Evolutionary conservation across 2,797 vertebrate genomes (phyloP).

Genomic region (Pteronotus mesoamericanus): DNA sequence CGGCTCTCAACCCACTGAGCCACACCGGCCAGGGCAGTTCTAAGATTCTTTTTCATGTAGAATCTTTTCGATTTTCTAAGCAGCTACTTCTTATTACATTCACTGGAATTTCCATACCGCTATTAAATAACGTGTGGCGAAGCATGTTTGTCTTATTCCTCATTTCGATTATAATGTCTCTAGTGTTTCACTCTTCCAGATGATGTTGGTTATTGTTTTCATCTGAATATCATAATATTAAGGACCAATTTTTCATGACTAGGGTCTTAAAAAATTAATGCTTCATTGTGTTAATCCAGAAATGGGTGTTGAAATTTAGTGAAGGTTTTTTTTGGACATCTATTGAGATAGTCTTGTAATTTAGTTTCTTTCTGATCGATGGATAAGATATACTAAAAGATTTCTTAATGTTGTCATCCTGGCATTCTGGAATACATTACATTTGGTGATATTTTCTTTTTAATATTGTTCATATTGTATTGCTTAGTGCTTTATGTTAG

Average conservation of each 20-base stretch:
- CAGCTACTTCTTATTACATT: neutral
- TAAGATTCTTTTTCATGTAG: neutral
- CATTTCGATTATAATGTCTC: neutral
- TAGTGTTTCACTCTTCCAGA: neutral
- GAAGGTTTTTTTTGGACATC: neutral
- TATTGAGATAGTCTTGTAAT: neutral
- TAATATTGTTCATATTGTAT: neutral
- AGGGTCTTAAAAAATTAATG: neutral
- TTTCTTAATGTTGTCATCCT: neutral
- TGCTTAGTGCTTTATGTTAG: neutral
- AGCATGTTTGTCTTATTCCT: neutral
- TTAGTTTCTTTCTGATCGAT: neutral
- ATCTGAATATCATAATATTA: neutral
- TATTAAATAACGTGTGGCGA: neutral
- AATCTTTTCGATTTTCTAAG: neutral
- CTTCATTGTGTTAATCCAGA: conserved; percentile 1
- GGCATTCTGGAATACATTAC: neutral
- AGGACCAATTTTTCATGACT: neutral
- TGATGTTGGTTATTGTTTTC: neutral
- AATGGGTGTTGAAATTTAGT: conserved; percentile 10
- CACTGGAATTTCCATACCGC: neutral
- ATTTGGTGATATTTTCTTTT: neutral
- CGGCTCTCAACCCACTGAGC: no score
- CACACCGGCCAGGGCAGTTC: no score
- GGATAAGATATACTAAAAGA: neutral